Conservation (phyloP, 2,888 invertebrate species). For the Pomacea canaliculata region DNA sequence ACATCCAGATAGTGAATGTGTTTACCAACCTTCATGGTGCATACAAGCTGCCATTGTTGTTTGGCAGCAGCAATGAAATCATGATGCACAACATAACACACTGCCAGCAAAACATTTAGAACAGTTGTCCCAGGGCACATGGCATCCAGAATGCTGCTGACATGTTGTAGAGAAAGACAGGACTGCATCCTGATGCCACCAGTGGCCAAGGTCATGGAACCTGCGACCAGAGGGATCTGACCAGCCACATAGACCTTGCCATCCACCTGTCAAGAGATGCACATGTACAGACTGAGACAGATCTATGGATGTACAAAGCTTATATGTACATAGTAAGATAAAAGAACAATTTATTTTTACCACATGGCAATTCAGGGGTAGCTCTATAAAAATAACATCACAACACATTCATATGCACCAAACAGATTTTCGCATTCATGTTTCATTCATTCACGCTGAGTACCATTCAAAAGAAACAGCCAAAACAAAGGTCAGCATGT, state of each 20-base stretch:
- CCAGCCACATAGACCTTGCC: slow-evolving; percentile 89
- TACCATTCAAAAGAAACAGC: too few relatives aligned
- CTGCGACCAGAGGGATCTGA: slow-evolving; percentile 90
- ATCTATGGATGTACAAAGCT: background rate
- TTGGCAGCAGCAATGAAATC: slow-evolving; percentile 81
- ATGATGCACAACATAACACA: slow-evolving; percentile 86
- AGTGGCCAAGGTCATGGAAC: slow-evolving; percentile 80
- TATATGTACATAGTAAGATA: too few relatives aligned
- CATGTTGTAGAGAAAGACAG: slow-evolving; percentile 85
- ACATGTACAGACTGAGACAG: too few relatives aligned
- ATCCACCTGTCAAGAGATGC: slow-evolving; percentile 76
- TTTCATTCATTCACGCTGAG: too few relatives aligned
- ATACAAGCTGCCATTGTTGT: slow-evolving; percentile 81
- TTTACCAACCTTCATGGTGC: background rate
- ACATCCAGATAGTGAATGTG: too few relatives aligned
- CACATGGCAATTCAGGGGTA: too few relatives aligned
- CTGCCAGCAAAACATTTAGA: slow-evolving; percentile 86
- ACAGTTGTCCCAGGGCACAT: slow-evolving; percentile 80
- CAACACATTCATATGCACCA: background rate
- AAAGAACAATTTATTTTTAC: too few relatives aligned
- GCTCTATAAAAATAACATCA: too few relatives aligned
- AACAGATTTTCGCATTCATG: too few relatives aligned
- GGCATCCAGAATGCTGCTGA: slow-evolving; percentile 85
- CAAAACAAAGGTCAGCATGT: too few relatives aligned
- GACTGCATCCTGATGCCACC: slow-evolving; percentile 84